Percentiles rank a stretch among this genome's conserved stretches.
Conservation (phyloP, 2,797 vertebrate species). For the Tiaroga cobitis region DNA sequence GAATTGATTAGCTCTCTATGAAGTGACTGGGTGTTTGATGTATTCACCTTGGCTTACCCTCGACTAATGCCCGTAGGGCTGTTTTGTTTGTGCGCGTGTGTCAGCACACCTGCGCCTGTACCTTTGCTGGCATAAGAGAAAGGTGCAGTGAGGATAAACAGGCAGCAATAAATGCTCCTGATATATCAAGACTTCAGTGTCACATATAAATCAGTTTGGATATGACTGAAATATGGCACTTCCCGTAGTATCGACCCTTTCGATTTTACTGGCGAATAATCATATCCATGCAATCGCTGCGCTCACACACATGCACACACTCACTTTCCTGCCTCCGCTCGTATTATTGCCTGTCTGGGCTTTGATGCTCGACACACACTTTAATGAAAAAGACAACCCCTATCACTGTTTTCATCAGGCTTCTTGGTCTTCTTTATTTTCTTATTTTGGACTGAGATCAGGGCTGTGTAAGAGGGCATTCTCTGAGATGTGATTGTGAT, state of each 20-base stretch:
- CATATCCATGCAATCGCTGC: background rate
- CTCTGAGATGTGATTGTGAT: conserved; percentile 54
- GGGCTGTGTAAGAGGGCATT: conserved; percentile 55
- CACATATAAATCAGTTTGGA: conserved; percentile 9
- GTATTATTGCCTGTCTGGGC: conserved; percentile 17
- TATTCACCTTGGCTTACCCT: conserved; percentile 45
- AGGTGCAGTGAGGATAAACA: background rate
- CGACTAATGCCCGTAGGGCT: conserved; percentile 32
- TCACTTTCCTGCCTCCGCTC: background rate
- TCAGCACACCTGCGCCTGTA: background rate
- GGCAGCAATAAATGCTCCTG: conserved; percentile 12
- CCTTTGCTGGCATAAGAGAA: background rate
- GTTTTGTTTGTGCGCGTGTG: conserved; percentile 5
- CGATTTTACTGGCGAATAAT: background rate
- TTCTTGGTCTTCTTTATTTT: conserved; percentile 65
- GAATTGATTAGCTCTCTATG: conserved; percentile 48
- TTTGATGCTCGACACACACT: conserved; percentile 66
- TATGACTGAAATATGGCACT: background rate
- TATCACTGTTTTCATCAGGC: conserved; percentile 61
- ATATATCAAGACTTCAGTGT: conserved; percentile 3
- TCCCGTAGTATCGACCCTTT: background rate
- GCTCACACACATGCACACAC: conserved; percentile 23
- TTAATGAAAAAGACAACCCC: conserved; percentile 60
- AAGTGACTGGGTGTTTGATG: conserved; percentile 46
- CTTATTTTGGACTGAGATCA: conserved; percentile 62